Evolutionary conservation across 2,113 vertebrate species (phyloP).

Genomic region (Sinocyclocheilus grahami): DNA sequence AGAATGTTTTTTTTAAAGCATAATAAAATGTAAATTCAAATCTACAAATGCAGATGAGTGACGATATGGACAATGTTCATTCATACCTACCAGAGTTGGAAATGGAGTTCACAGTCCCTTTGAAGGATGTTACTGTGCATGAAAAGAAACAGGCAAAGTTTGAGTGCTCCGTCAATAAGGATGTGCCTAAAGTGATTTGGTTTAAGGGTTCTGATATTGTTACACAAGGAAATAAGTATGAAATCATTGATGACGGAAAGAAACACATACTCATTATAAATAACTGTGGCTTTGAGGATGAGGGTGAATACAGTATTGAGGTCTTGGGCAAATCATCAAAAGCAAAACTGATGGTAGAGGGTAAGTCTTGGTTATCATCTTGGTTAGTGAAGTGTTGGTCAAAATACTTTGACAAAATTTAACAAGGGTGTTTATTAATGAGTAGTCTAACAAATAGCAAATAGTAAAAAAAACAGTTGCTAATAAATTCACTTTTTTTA

Average conservation of each 20-base stretch:
- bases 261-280: conserved; percentile 98
- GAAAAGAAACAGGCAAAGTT: conserved; percentile 94
- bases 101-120: conserved; percentile 85
- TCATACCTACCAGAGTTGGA: conserved; percentile 87
- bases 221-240: conserved; percentile 90
- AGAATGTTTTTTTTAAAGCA: neutral
- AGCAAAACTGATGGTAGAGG: conserved; percentile 89
- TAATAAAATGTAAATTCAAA: conserved; percentile 18
- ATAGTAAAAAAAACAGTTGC: neutral
- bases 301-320: conserved; percentile 89
- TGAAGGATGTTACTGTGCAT: conserved; percentile 94
- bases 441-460: conserved; percentile 14
- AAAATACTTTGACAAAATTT: conserved; percentile 24
- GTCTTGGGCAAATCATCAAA: conserved; percentile 84
- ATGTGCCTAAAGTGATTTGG: conserved; percentile 91
- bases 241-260: conserved; percentile 91
- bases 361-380: conserved; percentile 71
- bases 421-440: conserved; percentile 20
- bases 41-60: neutral
- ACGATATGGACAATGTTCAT: conserved; percentile 50
- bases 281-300: conserved; percentile 93
- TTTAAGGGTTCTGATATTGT: conserved; percentile 85
- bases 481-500: conserved; percentile 10
- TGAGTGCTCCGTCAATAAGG: conserved; percentile 89
- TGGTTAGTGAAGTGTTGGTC: conserved; percentile 41